phyloP scores from a whole-genome alignment of 2,797 vertebrate genomes.

The Dryobates pubescens region DNA sequence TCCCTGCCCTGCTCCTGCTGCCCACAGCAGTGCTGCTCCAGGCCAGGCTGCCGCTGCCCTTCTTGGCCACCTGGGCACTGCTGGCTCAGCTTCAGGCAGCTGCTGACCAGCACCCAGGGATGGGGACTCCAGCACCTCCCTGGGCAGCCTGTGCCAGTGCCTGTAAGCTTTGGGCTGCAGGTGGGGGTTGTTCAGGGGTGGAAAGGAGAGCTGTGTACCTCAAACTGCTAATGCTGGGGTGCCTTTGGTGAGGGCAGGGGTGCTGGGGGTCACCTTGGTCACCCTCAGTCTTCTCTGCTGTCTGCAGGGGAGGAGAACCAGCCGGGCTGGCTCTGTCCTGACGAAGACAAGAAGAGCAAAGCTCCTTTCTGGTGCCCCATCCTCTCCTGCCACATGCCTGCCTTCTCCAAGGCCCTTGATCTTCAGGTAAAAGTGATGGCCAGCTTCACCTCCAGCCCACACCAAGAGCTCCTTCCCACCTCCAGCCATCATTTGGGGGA shows the following conservation, averaged over 20 bases:
- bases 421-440: constrained; percentile 81
- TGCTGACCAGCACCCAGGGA: no score
- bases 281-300: fast-evolving
- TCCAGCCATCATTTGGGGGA: background rate
- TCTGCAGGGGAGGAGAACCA: constrained; percentile 90
- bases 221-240: background rate
- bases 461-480: background rate
- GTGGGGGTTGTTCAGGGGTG: background rate
- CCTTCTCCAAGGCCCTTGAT: constrained; percentile 86
- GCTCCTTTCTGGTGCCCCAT: constrained; percentile 88
- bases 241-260: fast-evolving
- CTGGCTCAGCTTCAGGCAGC: no score
- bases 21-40: no score
- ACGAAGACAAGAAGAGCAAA: constrained; percentile 87
- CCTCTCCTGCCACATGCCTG: constrained; percentile 86
- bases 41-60: no score
- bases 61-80: no score
- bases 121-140: no score
- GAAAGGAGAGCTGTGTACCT: background rate
- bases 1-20: no score
- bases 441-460: background rate
- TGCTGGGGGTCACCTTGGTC: background rate
- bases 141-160: no score
- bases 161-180: no score
- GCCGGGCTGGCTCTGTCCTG: constrained; percentile 91